Percentiles rank a stretch among this genome's conserved stretches.
These are phyloP conservation scores for Ariopsis seemanni DNA, from an alignment of 2,113 vertebrate genomes.

Conservation along the genomic window DNA sequence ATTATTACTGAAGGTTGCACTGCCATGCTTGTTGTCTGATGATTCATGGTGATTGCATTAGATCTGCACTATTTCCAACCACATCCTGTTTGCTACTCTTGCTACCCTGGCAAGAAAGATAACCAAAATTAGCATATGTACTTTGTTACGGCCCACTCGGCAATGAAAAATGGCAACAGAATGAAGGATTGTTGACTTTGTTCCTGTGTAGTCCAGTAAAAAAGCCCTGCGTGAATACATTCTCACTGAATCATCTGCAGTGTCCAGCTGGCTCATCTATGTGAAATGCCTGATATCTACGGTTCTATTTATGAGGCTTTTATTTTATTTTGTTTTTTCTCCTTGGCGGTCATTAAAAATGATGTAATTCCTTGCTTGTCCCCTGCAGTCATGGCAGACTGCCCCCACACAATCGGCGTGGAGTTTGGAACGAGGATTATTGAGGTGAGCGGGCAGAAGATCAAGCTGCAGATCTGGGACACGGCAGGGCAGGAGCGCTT, in stretches of 20 bases:
- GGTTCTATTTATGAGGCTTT: background rate
- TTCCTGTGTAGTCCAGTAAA: background rate
- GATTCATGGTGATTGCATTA: background rate
- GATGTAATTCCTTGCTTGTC: background rate
- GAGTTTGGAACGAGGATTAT: constrained; percentile 98
- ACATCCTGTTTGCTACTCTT: background rate
- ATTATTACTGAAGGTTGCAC: background rate
- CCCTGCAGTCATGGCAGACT: constrained; percentile 93
- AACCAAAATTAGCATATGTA: background rate
- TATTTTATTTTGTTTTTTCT: no score
- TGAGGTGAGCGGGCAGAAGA: constrained; percentile 97
- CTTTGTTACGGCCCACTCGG: background rate
- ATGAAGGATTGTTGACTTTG: background rate
- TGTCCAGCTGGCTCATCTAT: background rate
- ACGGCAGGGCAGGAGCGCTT: constrained; percentile 97
- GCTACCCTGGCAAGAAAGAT: background rate
- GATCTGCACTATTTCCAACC: background rate
- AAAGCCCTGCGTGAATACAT: background rate
- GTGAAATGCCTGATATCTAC: background rate
- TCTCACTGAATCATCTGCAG: background rate
- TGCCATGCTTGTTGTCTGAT: background rate
- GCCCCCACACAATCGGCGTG: constrained; percentile 97
- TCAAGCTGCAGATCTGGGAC: constrained; percentile 99
- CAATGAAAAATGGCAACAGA: background rate
- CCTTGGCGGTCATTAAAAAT: background rate